Percentiles rank a stretch among this genome's conserved stretches.
Evolutionary conservation across 2,888 invertebrate genomes (phyloP).

Genomic region (Ypsolopha scabrella): DNA sequence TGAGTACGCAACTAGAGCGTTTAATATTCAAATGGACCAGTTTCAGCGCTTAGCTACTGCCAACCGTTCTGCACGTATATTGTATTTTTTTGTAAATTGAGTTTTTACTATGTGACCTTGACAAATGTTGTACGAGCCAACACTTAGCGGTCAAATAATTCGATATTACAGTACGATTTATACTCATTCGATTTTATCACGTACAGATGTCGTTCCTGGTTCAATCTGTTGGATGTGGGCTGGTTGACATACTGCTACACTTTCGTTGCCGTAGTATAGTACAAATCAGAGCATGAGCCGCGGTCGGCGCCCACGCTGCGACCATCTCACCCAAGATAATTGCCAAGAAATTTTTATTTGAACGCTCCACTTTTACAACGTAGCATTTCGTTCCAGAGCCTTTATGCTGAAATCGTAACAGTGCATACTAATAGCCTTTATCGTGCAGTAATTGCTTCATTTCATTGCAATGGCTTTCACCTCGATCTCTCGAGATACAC

Average conservation of each 20-base stretch:
- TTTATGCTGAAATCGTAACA: not conserved
- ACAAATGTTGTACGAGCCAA: constrained; percentile 8
- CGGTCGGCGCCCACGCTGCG: constrained; percentile 25
- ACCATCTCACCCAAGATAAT: not conserved
- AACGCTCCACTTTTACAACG: constrained; percentile 1
- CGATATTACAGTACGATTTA: not conserved
- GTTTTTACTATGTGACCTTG: constrained; percentile 19
- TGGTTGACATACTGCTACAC: constrained; percentile 45
- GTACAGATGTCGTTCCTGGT: not conserved
- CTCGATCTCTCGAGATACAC: constrained; percentile 39
- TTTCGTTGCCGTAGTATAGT: constrained; percentile 47
- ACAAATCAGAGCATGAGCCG: constrained; percentile 58
- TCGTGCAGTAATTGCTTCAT: constrained; percentile 31
- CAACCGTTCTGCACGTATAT: constrained; percentile 29
- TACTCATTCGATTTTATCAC: not conserved
- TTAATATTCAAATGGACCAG: constrained; percentile 49
- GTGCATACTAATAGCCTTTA: constrained; percentile 28
- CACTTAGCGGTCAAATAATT: not conserved
- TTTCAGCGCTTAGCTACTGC: not conserved
- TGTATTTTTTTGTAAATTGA: constrained; percentile 23
- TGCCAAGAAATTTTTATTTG: not conserved
- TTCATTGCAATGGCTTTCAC: constrained; percentile 39
- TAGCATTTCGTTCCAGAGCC: constrained; percentile 20
- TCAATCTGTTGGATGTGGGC: constrained; percentile 21
- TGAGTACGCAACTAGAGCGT: constrained; percentile 57